A percentile compares a stretch with the other conserved stretches of the same genome.
Evolutionary conservation across 2,113 vertebrate genomes (phyloP).

Genomic region (Thinocorus orbignyianus): DNA sequence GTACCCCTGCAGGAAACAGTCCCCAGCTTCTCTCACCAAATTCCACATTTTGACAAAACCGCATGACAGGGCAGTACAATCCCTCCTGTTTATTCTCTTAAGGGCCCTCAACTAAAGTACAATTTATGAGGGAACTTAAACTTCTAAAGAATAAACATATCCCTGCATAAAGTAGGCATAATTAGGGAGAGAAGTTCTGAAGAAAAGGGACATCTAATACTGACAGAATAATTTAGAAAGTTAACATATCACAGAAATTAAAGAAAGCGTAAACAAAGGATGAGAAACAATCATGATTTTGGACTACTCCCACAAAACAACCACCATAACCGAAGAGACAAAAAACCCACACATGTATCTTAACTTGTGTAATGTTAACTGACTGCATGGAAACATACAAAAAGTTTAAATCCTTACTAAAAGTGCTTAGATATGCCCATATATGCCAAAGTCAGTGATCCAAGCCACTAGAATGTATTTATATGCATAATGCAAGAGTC

Average conservation of each 20-base stretch:
- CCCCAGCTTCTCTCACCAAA: background rate
- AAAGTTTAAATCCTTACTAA: background rate
- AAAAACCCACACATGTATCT: background rate
- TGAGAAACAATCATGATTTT: background rate
- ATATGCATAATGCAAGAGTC: background rate
- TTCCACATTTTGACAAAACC: background rate
- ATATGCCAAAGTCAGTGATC: background rate
- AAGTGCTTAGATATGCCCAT: background rate
- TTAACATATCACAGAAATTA: background rate
- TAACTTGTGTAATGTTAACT: background rate
- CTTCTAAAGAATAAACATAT: background rate
- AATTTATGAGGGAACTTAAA: background rate
- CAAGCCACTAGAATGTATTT: background rate
- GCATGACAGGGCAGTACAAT: background rate
- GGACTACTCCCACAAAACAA: background rate
- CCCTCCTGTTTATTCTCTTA: background rate
- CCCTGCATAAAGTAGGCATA: background rate
- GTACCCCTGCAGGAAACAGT: slow-evolving; percentile 20
- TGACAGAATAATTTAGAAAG: background rate
- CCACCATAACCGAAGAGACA: background rate
- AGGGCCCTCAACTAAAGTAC: background rate
- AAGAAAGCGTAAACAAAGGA: background rate
- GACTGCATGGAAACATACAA: background rate
- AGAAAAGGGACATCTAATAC: background rate
- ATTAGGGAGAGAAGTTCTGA: background rate